Percentiles rank a stretch among this genome's conserved stretches.
These are phyloP conservation scores for Phodopus roborovskii DNA, from an alignment of 2,113 vertebrate species.

Conservation along the genomic window DNA sequence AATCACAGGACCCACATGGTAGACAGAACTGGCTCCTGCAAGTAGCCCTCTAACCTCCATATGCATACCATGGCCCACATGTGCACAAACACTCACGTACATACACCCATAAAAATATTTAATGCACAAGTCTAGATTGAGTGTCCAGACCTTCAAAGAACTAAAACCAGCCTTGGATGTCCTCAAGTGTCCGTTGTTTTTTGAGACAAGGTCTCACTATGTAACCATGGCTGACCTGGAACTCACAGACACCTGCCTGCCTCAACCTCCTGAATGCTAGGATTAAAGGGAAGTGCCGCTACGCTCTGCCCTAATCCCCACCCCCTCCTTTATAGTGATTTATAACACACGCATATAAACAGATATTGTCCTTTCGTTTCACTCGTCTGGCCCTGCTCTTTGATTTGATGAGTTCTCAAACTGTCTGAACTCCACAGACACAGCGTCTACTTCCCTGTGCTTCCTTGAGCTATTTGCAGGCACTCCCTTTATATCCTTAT, in stretches of 20 bases:
- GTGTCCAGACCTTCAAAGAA: not conserved
- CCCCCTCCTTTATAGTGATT: not conserved
- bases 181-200: not conserved
- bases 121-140: not conserved
- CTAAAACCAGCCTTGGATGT: not conserved
- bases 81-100: not conserved
- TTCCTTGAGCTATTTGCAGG: not conserved
- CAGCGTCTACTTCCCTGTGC: too few relatives aligned
- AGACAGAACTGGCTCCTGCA: not conserved
- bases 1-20: not conserved
- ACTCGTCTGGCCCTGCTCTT: not conserved
- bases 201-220: not conserved
- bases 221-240: not conserved
- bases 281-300: not conserved
- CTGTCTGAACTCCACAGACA: not conserved
- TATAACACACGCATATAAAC: not conserved
- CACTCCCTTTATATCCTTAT: not conserved
- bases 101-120: not conserved
- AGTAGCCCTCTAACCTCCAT: not conserved
- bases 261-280: not conserved
- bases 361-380: not conserved
- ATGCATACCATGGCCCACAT: not conserved
- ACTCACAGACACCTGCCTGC: not conserved
- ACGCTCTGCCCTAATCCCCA: not conserved
- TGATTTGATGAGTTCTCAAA: not conserved